phyloP scores from a whole-genome alignment of 1,140 invertebrate species.

The Carcinoscorpius rotundicauda region DNA sequence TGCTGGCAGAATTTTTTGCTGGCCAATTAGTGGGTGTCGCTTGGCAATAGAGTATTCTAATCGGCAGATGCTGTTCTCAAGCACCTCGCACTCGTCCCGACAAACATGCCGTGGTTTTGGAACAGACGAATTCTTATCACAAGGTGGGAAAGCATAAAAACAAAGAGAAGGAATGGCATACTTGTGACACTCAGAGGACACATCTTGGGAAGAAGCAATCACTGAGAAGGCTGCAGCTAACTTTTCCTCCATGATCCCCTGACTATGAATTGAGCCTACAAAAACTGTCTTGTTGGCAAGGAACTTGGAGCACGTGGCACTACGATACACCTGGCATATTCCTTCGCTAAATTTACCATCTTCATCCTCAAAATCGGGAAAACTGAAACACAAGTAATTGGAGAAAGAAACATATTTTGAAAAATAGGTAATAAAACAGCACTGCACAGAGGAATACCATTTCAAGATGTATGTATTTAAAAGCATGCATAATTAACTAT shows the following conservation, averaged over 20 bases:
- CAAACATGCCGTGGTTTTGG: conserved; percentile 48
- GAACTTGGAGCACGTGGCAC: conserved; percentile 62
- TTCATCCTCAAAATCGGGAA: conserved; percentile 14
- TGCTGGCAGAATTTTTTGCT: conserved; percentile 58
- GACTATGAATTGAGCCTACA: conserved; percentile 63
- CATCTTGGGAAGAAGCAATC: conserved; percentile 52
- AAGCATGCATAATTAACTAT: too few relatives aligned
- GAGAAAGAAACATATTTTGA: neutral
- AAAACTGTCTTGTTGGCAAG: conserved; percentile 69
- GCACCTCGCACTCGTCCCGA: conserved; percentile 71
- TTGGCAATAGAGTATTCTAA: conserved; percentile 90
- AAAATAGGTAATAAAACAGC: too few relatives aligned
- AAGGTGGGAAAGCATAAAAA: conserved; percentile 81
- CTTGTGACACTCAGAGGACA: conserved; percentile 25
- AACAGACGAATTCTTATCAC: conserved; percentile 39
- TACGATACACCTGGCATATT: conserved; percentile 58
- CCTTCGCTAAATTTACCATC: conserved; percentile 3
- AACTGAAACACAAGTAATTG: conserved; percentile 8
- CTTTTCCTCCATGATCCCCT: conserved; percentile 65
- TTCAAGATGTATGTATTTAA: too few relatives aligned
- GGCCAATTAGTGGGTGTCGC: conserved; percentile 68
- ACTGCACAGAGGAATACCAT: too few relatives aligned
- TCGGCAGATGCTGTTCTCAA: conserved; percentile 81
- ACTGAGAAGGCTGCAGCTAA: conserved; percentile 69
- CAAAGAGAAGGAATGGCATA: conserved; percentile 59